phyloP scores from a whole-genome alignment of 2,888 invertebrate genomes.

The Drosophila pseudotakahashii region DNA sequence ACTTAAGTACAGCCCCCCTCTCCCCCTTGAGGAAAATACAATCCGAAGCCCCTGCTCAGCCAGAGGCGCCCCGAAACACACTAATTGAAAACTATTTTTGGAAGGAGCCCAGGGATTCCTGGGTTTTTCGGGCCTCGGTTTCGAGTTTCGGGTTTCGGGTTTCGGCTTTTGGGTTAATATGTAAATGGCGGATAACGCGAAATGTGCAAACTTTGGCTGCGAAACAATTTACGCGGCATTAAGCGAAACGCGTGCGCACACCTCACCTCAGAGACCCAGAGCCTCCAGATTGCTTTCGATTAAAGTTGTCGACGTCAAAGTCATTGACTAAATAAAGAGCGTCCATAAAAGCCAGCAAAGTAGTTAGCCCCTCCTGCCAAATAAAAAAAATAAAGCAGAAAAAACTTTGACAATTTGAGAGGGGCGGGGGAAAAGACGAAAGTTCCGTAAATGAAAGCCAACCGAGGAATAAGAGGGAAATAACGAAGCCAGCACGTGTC shows the following conservation, averaged over 20 bases:
- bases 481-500: conserved; percentile 76
- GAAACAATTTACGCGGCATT: conserved; percentile 78
- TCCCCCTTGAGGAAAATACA: conserved; percentile 34
- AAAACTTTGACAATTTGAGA: conserved; percentile 75
- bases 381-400: not conserved
- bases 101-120: conserved; percentile 41
- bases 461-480: conserved; percentile 54
- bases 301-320: conserved; percentile 77
- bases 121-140: not conserved
- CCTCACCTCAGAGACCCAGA: conserved; percentile 47
- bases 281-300: conserved; percentile 66
- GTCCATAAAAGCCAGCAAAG: conserved; percentile 43
- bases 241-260: conserved; percentile 71
- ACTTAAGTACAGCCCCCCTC: conserved; percentile 58
- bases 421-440: conserved; percentile 4
- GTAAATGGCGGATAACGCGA: conserved; percentile 75
- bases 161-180: conserved; percentile 64
- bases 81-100: conserved; percentile 79
- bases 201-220: conserved; percentile 75
- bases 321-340: conserved; percentile 76
- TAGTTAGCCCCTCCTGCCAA: conserved; percentile 40
- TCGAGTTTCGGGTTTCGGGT: conserved; percentile 43
- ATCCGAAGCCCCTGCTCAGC: conserved; percentile 14
- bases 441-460: conserved; percentile 41
- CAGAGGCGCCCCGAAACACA: conserved; percentile 42